Percentiles rank a stretch among this genome's conserved stretches.
These are phyloP conservation scores for Pseudococcus jackbeardsleyi DNA, from an alignment of 2,888 invertebrate genomes.

Conservation along the genomic window DNA sequence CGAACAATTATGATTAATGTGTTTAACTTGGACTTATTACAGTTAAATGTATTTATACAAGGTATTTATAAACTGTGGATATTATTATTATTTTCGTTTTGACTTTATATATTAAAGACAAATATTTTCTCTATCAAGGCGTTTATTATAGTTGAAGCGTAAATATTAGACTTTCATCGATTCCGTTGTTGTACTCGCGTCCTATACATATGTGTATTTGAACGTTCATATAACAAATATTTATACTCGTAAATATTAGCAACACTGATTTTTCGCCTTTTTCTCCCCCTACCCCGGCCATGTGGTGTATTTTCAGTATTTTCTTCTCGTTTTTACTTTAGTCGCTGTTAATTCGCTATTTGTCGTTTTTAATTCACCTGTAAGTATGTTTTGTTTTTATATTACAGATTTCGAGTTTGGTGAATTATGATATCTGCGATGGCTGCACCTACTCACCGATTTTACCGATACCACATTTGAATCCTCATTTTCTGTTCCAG, in stretches of 20 bases:
- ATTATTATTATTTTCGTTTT: slow-evolving; percentile 61
- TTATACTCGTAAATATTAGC: slow-evolving; percentile 62
- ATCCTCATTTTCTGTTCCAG: too few relatives aligned
- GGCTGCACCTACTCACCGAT: too few relatives aligned
- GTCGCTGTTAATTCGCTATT: background rate
- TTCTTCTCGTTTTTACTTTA: background rate
- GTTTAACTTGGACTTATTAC: slow-evolving; percentile 65
- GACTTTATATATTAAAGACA: slow-evolving; percentile 61
- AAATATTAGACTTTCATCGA: slow-evolving; percentile 64
- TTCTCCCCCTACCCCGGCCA: background rate
- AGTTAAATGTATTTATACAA: slow-evolving; percentile 65
- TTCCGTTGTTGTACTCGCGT: slow-evolving; percentile 46
- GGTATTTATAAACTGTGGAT: slow-evolving; percentile 63
- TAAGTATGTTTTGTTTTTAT: too few relatives aligned
- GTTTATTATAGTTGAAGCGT: slow-evolving; percentile 63
- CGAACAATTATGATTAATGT: slow-evolving; percentile 65
- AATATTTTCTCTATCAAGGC: slow-evolving; percentile 63
- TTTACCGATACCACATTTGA: too few relatives aligned
- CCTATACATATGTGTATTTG: slow-evolving; percentile 53
- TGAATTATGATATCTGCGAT: too few relatives aligned
- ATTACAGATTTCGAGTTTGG: too few relatives aligned
- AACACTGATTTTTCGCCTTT: slow-evolving; percentile 58
- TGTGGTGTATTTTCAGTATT: background rate
- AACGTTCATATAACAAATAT: slow-evolving; percentile 60
- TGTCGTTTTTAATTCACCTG: too few relatives aligned